Conservation (phyloP, 2,888 invertebrate genomes). For the Pyrochroa serraticornis region DNA sequence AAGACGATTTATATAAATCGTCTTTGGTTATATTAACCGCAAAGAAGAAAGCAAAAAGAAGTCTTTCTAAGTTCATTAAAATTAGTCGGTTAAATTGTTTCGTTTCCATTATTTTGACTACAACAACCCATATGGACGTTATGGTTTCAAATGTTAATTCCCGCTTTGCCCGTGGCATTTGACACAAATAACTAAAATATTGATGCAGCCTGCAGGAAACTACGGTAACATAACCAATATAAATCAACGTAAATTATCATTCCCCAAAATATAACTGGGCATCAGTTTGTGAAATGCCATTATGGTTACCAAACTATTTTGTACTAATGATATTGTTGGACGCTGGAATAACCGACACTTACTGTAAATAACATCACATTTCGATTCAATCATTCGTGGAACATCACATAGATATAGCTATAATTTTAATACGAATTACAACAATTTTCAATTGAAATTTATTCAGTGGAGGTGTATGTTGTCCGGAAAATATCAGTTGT, state of each 20-base stretch:
- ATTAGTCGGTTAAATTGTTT: background rate
- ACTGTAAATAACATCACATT: background rate
- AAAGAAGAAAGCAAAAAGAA: background rate
- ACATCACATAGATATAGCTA: background rate
- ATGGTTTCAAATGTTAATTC: background rate
- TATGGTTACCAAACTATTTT: constrained; percentile 1
- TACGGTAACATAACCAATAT: background rate
- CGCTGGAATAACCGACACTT: background rate
- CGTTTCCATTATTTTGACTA: background rate
- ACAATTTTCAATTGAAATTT: constrained; percentile 4
- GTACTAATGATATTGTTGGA: background rate
- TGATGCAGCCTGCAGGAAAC: background rate
- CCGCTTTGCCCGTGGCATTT: background rate
- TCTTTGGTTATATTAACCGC: background rate
- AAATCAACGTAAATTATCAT: background rate
- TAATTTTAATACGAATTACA: constrained; percentile 1
- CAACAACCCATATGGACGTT: background rate
- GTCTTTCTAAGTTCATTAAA: background rate
- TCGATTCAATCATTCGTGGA: background rate
- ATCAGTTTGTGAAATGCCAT: constrained; percentile 8
- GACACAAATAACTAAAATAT: constrained; percentile 1
- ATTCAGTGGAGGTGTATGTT: background rate
- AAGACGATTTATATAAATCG: no score
- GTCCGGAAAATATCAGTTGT: background rate
- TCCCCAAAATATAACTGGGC: background rate